Percentiles rank a stretch among this genome's conserved stretches.
phyloP scores from a whole-genome alignment of 2,888 invertebrate species.

The Pemphredon lugubris region DNA sequence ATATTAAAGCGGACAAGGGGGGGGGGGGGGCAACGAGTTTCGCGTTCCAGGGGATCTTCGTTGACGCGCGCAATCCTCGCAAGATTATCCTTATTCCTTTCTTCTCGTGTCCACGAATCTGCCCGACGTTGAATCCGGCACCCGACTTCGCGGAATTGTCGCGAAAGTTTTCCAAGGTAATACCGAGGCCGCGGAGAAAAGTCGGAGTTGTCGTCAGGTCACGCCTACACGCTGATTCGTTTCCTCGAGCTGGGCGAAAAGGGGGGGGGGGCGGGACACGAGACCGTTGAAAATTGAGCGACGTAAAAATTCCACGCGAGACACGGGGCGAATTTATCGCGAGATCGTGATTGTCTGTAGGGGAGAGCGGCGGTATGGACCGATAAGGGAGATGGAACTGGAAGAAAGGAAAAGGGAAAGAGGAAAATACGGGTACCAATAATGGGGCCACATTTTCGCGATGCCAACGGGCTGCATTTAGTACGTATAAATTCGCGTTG shows the following conservation, averaged over 20 bases:
- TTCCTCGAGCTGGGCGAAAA: background rate
- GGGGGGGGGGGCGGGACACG: background rate
- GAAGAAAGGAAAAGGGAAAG: background rate
- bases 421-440: too few species aligned
- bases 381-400: too few species aligned
- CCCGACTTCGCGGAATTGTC: conserved; percentile 22
- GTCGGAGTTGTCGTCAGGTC: conserved; percentile 16
- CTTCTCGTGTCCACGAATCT: conserved; percentile 12
- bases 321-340: background rate
- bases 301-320: background rate
- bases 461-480: background rate
- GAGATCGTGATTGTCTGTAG: background rate
- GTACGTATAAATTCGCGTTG: conserved; percentile 9
- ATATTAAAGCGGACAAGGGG: conserved; percentile 24
- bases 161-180: conserved; percentile 25
- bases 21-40: conserved; percentile 53
- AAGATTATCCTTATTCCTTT: conserved; percentile 31
- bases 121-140: conserved; percentile 2
- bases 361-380: background rate
- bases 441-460: background rate
- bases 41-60: conserved; percentile 44
- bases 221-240: conserved; percentile 23
- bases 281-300: background rate
- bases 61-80: conserved; percentile 43
- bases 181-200: conserved; percentile 5